phyloP scores from a whole-genome alignment of 2,888 invertebrate species.

The Tanytarsus gracilentus region DNA sequence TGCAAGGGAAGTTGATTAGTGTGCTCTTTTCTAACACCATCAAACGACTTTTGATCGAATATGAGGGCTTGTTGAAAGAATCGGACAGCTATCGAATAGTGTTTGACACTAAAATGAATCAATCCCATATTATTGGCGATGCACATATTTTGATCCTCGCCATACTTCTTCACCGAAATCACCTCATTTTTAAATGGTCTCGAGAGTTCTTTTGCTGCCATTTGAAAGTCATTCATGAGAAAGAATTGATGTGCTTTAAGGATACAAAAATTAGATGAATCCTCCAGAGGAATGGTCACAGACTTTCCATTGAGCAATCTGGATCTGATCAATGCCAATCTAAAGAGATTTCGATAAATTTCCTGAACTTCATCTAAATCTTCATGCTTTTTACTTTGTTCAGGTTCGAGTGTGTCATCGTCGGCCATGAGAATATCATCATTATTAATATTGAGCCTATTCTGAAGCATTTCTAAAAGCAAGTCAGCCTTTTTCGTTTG shows the following conservation, averaged over 20 bases:
- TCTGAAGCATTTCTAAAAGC: slow-evolving; percentile 39
- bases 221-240: slow-evolving; percentile 43
- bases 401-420: slow-evolving; percentile 24
- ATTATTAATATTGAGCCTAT: slow-evolving; percentile 34
- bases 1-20: slow-evolving; percentile 34
- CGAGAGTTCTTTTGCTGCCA: slow-evolving; percentile 42
- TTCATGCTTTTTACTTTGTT: slow-evolving; percentile 21
- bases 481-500: slow-evolving; percentile 39
- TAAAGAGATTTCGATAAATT: slow-evolving; percentile 35
- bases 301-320: slow-evolving; percentile 38
- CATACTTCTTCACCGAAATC: slow-evolving; percentile 34
- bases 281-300: slow-evolving; percentile 39
- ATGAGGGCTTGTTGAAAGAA: slow-evolving; percentile 43
- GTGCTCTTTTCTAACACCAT: slow-evolving; percentile 31
- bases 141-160: slow-evolving; percentile 39
- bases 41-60: slow-evolving; percentile 39
- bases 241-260: slow-evolving; percentile 43
- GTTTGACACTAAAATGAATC: slow-evolving; percentile 42
- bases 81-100: slow-evolving; percentile 42
- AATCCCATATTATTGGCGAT: slow-evolving; percentile 45
- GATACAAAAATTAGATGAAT: slow-evolving; percentile 38
- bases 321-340: slow-evolving; percentile 38
- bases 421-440: slow-evolving; percentile 32
- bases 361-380: slow-evolving; percentile 30
- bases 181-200: slow-evolving; percentile 33